Evolutionary conservation across 2,113 vertebrate species (phyloP).

Genomic region (Paedocypris sp.): DNA sequence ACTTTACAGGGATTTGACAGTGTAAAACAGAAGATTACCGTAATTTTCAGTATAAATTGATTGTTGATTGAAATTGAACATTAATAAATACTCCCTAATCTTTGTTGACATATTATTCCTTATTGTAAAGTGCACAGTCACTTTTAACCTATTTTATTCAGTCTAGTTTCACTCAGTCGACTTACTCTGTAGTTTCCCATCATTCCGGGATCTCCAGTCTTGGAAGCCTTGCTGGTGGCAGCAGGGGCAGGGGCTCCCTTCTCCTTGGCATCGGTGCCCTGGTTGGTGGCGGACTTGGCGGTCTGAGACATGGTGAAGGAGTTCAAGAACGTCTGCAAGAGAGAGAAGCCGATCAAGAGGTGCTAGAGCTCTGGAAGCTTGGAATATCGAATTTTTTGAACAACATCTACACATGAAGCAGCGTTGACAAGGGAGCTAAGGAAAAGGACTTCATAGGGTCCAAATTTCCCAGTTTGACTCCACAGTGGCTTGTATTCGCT

Average conservation of each 20-base stretch:
- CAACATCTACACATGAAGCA: no score
- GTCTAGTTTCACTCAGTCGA: neutral
- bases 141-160: no score
- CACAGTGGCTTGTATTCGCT: neutral
- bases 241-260: constrained; percentile 61
- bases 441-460: no score
- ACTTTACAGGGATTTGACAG: no score
- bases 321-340: constrained; percentile 43
- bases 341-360: constrained; percentile 9
- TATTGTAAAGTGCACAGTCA: no score
- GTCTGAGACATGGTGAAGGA: constrained; percentile 77
- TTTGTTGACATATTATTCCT: no score
- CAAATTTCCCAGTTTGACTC: no score
- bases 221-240: constrained; percentile 63
- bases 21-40: no score
- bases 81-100: no score
- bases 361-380: neutral
- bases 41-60: no score
- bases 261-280: constrained; percentile 70
- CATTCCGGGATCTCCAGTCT: constrained; percentile 63
- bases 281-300: constrained; percentile 62
- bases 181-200: constrained; percentile 77
- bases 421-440: no score
- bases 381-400: neutral
- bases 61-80: no score